A percentile compares a stretch with the other conserved stretches of the same genome.
These are phyloP conservation scores for Oplegnathus fasciatus DNA, from an alignment of 2,113 vertebrate genomes.

Conservation along the genomic window DNA sequence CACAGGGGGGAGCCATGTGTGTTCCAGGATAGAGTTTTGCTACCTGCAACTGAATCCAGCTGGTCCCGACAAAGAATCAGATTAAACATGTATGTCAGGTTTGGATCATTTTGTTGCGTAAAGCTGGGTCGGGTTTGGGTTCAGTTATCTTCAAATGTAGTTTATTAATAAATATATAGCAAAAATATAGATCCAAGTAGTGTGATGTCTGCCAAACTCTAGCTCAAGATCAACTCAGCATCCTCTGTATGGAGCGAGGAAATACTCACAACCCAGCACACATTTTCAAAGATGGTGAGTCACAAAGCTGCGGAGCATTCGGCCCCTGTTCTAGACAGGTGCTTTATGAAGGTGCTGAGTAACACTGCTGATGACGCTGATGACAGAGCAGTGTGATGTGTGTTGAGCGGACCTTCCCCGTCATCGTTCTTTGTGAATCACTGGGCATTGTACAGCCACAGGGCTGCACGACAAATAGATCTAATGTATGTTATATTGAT, in stretches of 20 bases:
- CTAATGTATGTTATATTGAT: not conserved
- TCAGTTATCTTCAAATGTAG: not conserved
- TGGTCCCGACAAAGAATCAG: not conserved
- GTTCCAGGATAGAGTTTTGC: not conserved
- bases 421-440: not conserved
- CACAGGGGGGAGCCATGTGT: not conserved
- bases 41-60: not conserved
- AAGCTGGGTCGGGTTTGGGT: not conserved
- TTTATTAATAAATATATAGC: not conserved
- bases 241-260: too few species aligned
- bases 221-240: not conserved
- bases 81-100: not conserved
- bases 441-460: not conserved
- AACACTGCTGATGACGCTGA: not conserved
- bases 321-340: not conserved
- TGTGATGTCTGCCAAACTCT: not conserved
- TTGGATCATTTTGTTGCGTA: not conserved
- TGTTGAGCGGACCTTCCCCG: not conserved
- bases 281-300: not conserved
- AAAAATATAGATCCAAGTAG: not conserved
- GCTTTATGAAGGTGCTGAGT: not conserved
- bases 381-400: not conserved
- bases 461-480: not conserved
- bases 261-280: too few species aligned
- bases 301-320: not conserved